Evolutionary conservation across 1,140 invertebrate species (phyloP).

Genomic region (Zophobas morio): DNA sequence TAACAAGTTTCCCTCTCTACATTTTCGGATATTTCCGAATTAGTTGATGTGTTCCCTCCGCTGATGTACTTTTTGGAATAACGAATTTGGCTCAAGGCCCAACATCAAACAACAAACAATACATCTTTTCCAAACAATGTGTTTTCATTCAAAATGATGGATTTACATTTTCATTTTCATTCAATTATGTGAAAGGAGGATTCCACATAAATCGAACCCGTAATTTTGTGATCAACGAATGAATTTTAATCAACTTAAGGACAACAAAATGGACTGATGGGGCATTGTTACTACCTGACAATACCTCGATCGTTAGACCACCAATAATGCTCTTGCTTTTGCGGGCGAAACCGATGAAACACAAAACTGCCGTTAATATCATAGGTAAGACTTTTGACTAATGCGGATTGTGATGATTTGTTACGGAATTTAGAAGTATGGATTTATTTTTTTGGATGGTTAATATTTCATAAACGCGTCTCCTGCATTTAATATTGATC

Average conservation of each 20-base stretch:
- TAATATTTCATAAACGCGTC: not conserved
- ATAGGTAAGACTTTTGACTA: not conserved
- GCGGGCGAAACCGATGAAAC: not conserved
- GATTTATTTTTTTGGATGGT: not conserved
- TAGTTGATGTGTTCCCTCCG: not conserved
- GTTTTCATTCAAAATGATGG: constrained; percentile 10
- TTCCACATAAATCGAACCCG: constrained; percentile 3
- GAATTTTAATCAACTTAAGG: constrained; percentile 18
- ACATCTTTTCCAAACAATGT: constrained; percentile 8
- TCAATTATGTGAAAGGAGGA: constrained; percentile 22
- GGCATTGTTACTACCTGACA: not conserved
- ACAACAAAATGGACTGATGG: constrained; percentile 3
- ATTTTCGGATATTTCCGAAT: not conserved
- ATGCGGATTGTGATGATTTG: constrained; percentile 1
- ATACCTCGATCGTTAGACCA: too few species aligned
- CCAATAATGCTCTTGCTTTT: not conserved
- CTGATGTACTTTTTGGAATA: not conserved
- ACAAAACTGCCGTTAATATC: not conserved
- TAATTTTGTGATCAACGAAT: constrained; percentile 5
- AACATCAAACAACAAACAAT: not conserved
- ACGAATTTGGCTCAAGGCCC: not conserved
- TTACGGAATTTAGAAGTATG: constrained; percentile 5
- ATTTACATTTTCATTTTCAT: constrained; percentile 35
- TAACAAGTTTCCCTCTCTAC: not conserved
- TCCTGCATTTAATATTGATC: not conserved